These are phyloP conservation scores for Hippocampus abdominalis DNA, from an alignment of 2,113 vertebrate species.

Conservation along the genomic window DNA sequence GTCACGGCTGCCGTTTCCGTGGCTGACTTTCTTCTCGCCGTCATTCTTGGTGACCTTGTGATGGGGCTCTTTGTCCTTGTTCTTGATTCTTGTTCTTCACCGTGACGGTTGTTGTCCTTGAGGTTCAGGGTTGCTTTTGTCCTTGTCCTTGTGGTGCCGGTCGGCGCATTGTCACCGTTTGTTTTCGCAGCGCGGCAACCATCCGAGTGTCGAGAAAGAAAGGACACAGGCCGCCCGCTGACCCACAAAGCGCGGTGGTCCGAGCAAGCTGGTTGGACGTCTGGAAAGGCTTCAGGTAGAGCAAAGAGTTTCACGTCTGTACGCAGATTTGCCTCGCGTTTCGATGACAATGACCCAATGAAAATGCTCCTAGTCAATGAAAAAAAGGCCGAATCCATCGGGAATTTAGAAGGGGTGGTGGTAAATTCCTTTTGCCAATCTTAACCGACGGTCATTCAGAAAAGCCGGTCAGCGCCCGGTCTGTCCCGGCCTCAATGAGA, in stretches of 20 bases:
- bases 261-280: constrained; percentile 72
- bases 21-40: neutral
- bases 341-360: too few relatives aligned
- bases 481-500: too few relatives aligned
- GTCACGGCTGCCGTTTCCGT: neutral
- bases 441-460: too few relatives aligned
- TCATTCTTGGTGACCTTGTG: neutral
- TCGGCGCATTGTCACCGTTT: neutral
- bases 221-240: neutral
- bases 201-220: constrained; percentile 73
- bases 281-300: constrained; percentile 75
- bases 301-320: neutral
- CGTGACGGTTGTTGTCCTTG: too few relatives aligned
- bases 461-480: too few relatives aligned
- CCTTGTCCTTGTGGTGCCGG: neutral
- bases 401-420: too few relatives aligned
- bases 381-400: too few relatives aligned
- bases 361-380: too few relatives aligned
- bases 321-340: too few relatives aligned
- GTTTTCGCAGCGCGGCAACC: constrained; percentile 62
- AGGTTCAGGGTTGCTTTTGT: neutral
- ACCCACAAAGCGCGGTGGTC: constrained; percentile 46
- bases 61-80: neutral
- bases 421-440: too few relatives aligned
- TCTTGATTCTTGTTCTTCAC: neutral